phyloP scores from a whole-genome alignment of 1,140 invertebrate genomes.

The Plutomurus gul region DNA sequence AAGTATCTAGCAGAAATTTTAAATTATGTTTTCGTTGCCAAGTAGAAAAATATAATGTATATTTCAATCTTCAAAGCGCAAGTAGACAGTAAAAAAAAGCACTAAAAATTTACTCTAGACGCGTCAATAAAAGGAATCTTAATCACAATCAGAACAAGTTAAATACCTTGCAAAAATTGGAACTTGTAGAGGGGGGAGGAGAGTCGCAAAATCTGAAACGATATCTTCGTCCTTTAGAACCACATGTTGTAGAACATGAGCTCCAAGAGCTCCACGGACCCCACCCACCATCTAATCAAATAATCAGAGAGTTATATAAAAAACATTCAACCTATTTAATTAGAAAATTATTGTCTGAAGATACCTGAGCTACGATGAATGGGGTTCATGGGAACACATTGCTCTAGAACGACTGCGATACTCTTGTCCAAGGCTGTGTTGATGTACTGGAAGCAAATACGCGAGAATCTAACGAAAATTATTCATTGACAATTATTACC shows the following conservation, averaged over 20 bases:
- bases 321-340: too few relatives aligned
- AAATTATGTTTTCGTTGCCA: neutral
- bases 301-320: too few relatives aligned
- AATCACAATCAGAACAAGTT: too few relatives aligned
- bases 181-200: slow-evolving; percentile 78
- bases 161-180: slow-evolving; percentile 84
- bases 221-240: slow-evolving; percentile 71
- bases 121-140: too few relatives aligned
- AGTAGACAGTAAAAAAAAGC: too few relatives aligned
- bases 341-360: too few relatives aligned
- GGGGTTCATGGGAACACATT: slow-evolving; percentile 46
- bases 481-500: neutral
- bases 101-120: too few relatives aligned
- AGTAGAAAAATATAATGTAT: neutral
- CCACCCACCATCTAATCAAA: slow-evolving; percentile 68
- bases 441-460: slow-evolving; percentile 52
- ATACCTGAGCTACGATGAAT: slow-evolving; percentile 38
- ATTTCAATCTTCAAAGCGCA: too few relatives aligned
- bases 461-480: slow-evolving; percentile 11
- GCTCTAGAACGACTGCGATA: slow-evolving; percentile 49
- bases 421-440: slow-evolving; percentile 49
- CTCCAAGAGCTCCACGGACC: slow-evolving; percentile 82
- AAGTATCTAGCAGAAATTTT: neutral
- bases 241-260: slow-evolving; percentile 76
- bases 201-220: slow-evolving; percentile 82